Percentiles rank a stretch among this genome's conserved stretches.
Evolutionary conservation across 2,797 vertebrate genomes (phyloP).

Genomic region (Pogonophryne albipinna): DNA sequence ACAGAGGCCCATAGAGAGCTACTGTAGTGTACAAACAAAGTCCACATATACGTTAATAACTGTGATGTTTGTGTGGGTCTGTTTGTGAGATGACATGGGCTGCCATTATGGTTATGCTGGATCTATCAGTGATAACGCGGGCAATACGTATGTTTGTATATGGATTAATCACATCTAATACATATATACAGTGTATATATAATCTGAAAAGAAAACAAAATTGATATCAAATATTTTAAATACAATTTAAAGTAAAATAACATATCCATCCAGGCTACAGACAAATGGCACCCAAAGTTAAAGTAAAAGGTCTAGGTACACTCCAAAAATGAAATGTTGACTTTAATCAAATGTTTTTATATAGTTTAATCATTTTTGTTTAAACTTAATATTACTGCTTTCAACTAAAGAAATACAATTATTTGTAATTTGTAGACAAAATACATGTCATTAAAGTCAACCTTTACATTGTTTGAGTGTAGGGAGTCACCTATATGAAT

Average conservation of each 20-base stretch:
- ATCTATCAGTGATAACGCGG: neutral
- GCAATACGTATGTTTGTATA: neutral
- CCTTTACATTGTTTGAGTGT: no score
- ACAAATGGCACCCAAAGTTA: neutral
- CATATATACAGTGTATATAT: no score
- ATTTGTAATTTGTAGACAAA: no score
- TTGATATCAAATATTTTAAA: neutral
- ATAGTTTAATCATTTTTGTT: no score
- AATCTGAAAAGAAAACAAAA: neutral
- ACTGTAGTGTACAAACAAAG: slow-evolving; percentile 27
- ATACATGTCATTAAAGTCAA: no score
- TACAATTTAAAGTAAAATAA: neutral
- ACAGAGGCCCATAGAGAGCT: slow-evolving; percentile 12
- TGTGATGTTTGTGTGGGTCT: neutral
- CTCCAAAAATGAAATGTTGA: neutral
- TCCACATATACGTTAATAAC: neutral
- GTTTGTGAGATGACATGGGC: neutral
- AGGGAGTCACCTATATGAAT: neutral
- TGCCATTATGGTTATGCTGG: neutral
- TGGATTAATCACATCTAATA: neutral
- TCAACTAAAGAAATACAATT: no score
- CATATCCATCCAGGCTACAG: neutral
- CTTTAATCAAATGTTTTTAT: no score
- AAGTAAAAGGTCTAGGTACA: no score
- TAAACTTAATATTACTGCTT: no score